These are phyloP conservation scores for Thamnaconus septentrionalis DNA, from an alignment of 2,113 vertebrate genomes.

Conservation along the genomic window DNA sequence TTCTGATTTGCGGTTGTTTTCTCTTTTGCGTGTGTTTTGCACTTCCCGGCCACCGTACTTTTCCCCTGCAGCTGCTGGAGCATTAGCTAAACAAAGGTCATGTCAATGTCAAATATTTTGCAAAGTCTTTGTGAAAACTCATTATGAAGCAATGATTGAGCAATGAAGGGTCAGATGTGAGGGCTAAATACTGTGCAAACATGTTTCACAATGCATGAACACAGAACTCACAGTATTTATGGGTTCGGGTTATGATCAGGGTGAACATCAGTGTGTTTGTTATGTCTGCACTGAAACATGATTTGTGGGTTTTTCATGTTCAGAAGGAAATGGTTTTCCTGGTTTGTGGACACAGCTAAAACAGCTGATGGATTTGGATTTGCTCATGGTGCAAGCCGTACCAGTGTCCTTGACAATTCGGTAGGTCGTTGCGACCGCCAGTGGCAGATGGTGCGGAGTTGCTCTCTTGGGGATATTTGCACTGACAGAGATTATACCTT, in stretches of 20 bases:
- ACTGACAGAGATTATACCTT: conserved; percentile 9
- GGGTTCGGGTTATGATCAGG: too few relatives aligned
- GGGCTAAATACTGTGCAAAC: conserved; percentile 4
- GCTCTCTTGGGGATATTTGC: conserved; percentile 1
- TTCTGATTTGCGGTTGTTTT: too few relatives aligned
- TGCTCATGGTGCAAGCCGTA: not conserved
- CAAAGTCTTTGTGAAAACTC: conserved; percentile 1
- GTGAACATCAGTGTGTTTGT: too few relatives aligned
- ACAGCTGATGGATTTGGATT: not conserved
- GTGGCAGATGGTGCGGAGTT: conserved; percentile 7
- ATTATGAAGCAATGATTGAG: conserved; percentile 9
- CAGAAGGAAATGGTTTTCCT: too few relatives aligned
- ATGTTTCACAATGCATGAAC: too few relatives aligned
- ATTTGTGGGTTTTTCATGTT: too few relatives aligned
- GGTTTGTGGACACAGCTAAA: too few relatives aligned
- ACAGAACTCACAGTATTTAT: too few relatives aligned
- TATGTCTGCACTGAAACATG: too few relatives aligned
- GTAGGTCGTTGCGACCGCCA: not conserved
- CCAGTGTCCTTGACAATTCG: conserved; percentile 7
- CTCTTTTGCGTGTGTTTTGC: too few relatives aligned
- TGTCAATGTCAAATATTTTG: conserved; percentile 20
- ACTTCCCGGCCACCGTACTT: too few relatives aligned
- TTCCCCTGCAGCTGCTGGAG: conserved; percentile 24
- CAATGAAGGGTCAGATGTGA: conserved; percentile 6
- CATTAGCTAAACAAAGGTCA: not conserved